Percentiles rank a stretch among this genome's conserved stretches.
phyloP scores from a whole-genome alignment of 1,140 invertebrate species.

The Phocides pigmalion region DNA sequence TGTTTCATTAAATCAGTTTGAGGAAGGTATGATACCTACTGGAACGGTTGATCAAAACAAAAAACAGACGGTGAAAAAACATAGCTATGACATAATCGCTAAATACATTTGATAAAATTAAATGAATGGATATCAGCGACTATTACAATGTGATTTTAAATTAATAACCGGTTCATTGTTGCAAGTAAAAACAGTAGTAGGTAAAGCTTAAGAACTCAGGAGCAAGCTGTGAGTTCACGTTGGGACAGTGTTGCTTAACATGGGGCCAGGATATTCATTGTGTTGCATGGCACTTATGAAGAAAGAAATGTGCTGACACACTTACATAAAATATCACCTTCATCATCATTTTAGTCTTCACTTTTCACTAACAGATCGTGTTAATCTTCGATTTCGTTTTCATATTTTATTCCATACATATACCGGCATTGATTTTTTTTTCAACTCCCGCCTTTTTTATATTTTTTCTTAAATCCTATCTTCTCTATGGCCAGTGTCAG shows the following conservation, averaged over 20 bases:
- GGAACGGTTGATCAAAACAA: background rate
- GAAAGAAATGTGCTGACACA: no score
- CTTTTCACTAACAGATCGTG: no score
- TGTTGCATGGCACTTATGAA: no score
- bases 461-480: no score
- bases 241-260: background rate
- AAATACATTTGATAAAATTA: background rate
- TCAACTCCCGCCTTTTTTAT: no score
- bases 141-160: conserved; percentile 2
- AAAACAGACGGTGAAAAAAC: conserved; percentile 5
- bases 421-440: no score
- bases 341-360: no score
- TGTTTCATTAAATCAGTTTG: background rate
- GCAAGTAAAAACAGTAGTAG: background rate
- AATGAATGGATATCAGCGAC: background rate
- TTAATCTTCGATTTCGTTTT: no score
- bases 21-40: conserved; percentile 1
- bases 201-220: background rate
- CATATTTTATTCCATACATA: no score
- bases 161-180: conserved; percentile 1
- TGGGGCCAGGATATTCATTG: background rate
- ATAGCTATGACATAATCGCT: conserved; percentile 3
- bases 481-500: no score
- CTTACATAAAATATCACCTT: no score
- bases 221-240: background rate